Evolutionary conservation across 2,888 invertebrate species (phyloP).

Genomic region (Apamea crenata): DNA sequence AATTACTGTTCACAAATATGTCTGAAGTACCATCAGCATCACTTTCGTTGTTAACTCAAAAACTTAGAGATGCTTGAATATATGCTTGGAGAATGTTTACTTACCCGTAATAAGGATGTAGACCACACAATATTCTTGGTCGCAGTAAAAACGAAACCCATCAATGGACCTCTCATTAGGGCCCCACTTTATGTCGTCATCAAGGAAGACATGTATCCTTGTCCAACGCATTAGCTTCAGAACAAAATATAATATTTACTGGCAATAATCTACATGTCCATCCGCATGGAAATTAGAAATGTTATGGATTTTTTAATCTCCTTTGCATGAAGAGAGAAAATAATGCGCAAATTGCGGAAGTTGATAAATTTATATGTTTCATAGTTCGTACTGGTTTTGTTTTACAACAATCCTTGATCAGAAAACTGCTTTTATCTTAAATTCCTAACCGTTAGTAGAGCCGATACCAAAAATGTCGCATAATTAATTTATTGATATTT

Average conservation of each 20-base stretch:
- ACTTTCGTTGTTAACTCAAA: conserved; percentile 33
- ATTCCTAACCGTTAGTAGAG: conserved; percentile 5
- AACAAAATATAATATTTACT: conserved; percentile 54
- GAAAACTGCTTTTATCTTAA: background rate
- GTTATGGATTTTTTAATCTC: conserved; percentile 53
- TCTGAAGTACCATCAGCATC: background rate
- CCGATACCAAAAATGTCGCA: conserved; percentile 8
- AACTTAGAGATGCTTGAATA: conserved; percentile 23
- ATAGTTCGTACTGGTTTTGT: background rate
- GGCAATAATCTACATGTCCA: conserved; percentile 43
- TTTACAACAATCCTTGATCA: conserved; percentile 10
- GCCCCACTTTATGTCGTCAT: conserved; percentile 52
- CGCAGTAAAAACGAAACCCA: conserved; percentile 58
- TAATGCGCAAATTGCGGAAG: conserved; percentile 54
- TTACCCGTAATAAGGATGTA: conserved; percentile 38
- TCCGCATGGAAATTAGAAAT: conserved; percentile 59
- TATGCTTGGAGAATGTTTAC: conserved; percentile 15
- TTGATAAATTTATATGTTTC: conserved; percentile 3
- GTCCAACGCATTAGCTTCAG: conserved; percentile 42
- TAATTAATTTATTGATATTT: conserved; percentile 23
- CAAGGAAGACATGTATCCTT: conserved; percentile 65
- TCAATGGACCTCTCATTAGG: conserved; percentile 64
- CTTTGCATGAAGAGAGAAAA: conserved; percentile 43
- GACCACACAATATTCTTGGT: conserved; percentile 59
- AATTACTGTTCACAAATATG: conserved; percentile 26